Conservation (phyloP, 2,888 invertebrate genomes). For the Litoditis marina region DNA sequence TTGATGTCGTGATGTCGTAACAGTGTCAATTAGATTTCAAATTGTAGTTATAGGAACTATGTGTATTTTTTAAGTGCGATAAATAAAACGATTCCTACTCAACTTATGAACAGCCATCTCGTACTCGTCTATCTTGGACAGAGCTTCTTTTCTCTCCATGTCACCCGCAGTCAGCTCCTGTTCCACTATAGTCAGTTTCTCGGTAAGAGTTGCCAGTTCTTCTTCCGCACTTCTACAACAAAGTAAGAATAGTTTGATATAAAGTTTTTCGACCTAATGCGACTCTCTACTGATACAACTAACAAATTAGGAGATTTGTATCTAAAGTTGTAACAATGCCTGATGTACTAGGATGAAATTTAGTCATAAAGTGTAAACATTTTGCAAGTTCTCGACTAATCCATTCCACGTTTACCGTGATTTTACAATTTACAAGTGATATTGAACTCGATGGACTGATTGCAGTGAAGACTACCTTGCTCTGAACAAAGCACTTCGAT, state of each 20-base stretch:
- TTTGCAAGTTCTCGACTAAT: not conserved
- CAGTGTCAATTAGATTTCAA: too few relatives aligned
- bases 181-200: constrained; percentile 10
- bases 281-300: too few relatives aligned
- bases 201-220: constrained; percentile 17
- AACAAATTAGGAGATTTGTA: not conserved
- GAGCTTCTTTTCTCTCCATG: constrained; percentile 12
- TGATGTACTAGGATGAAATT: not conserved
- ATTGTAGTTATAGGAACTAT: too few relatives aligned
- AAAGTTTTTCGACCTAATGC: too few relatives aligned
- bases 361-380: not conserved
- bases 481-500: constrained; percentile 33
- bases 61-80: too few relatives aligned
- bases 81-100: too few relatives aligned
- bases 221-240: constrained; percentile 30
- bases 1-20: too few relatives aligned
- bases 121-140: constrained; percentile 26
- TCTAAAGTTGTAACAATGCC: not conserved
- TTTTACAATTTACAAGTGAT: too few relatives aligned
- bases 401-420: too few relatives aligned
- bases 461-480: too few relatives aligned
- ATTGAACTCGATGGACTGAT: too few relatives aligned
- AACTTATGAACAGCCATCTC: constrained; percentile 23
- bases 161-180: constrained; percentile 12
- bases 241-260: not conserved